These are phyloP conservation scores for Liparis tanakae DNA, from an alignment of 2,797 vertebrate species.

Conservation along the genomic window DNA sequence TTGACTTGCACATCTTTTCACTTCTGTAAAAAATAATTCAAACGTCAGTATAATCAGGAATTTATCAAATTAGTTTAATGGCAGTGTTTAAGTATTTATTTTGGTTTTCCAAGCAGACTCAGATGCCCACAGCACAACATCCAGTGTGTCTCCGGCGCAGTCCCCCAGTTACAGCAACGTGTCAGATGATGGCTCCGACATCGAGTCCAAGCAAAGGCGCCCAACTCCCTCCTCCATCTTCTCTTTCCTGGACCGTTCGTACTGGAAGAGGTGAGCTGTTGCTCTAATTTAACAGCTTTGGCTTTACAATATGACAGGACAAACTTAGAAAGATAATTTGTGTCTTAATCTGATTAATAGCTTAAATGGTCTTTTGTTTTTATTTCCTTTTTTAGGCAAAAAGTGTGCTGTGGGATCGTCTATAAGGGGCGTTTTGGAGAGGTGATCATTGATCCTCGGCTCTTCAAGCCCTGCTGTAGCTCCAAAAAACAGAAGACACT, in stretches of 20 bases:
- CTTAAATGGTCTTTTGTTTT: neutral
- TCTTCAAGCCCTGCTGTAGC: conserved; percentile 89
- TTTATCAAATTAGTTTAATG: neutral
- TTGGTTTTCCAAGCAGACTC: conserved; percentile 77
- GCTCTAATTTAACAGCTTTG: neutral
- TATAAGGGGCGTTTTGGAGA: conserved; percentile 89
- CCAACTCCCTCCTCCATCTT: conserved; percentile 80
- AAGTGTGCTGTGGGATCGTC: conserved; percentile 88
- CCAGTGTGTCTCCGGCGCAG: conserved; percentile 86
- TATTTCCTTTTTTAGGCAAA: conserved; percentile 76
- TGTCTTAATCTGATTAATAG: neutral
- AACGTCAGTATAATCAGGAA: neutral
- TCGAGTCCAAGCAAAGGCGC: conserved; percentile 85
- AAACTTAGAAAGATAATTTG: accelerated
- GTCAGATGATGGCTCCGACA: conserved; percentile 86
- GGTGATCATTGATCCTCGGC: conserved; percentile 87
- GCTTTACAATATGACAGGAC: neutral
- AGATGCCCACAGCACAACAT: conserved; percentile 87
- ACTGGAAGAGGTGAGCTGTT: conserved; percentile 84
- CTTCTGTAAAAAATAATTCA: neutral
- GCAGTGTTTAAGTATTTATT: neutral
- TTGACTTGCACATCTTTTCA: neutral
- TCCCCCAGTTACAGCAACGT: conserved; percentile 88
- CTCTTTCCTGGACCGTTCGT: conserved; percentile 87
- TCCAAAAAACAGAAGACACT: conserved; percentile 82